Evolutionary conservation across 2,888 invertebrate species (phyloP).

Genomic region (Pachymerium ferrugineum): DNA sequence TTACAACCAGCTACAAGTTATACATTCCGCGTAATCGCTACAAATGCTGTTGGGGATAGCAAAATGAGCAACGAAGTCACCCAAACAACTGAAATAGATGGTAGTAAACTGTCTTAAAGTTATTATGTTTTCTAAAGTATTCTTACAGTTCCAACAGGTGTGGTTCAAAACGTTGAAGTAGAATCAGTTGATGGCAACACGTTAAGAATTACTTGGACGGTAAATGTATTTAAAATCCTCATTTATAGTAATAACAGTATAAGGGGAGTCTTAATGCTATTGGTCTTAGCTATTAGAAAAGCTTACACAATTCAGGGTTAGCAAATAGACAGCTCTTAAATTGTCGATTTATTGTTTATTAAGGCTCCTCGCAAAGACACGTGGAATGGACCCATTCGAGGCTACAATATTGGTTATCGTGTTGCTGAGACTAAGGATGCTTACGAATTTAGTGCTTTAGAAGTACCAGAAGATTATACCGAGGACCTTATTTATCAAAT

Average conservation of each 20-base stretch:
- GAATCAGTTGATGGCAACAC: constrained; percentile 20
- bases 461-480: constrained; percentile 14
- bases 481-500: constrained; percentile 27
- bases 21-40: constrained; percentile 34
- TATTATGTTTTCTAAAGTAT: background rate
- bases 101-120: background rate
- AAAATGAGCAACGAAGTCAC: constrained; percentile 31
- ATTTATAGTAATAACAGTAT: background rate
- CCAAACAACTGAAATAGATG: constrained; percentile 34
- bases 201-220: constrained; percentile 26
- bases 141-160: constrained; percentile 11
- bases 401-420: constrained; percentile 4
- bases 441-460: background rate
- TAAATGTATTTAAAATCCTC: background rate
- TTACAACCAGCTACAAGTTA: constrained; percentile 34
- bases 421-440: background rate
- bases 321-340: too few species aligned
- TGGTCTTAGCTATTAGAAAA: too few species aligned
- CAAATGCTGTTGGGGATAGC: constrained; percentile 34
- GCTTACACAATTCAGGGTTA: too few species aligned
- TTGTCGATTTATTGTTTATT: too few species aligned
- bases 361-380: constrained; percentile 19
- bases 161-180: constrained; percentile 19
- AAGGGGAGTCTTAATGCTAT: too few species aligned
- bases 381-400: constrained; percentile 23